phyloP scores from a whole-genome alignment of 2,888 invertebrate genomes.

The Catocala fraxini region DNA sequence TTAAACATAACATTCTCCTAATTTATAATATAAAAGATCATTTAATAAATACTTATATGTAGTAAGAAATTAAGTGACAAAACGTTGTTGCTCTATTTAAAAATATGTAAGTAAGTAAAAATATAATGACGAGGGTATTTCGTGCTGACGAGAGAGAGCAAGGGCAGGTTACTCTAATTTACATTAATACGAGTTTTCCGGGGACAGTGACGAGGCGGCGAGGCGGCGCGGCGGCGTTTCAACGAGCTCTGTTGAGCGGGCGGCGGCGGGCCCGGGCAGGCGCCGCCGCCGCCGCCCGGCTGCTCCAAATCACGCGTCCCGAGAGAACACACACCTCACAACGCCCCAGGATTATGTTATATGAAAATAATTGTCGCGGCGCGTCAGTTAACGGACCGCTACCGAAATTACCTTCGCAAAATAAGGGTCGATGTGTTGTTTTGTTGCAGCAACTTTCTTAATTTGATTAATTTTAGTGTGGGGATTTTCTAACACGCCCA shows the following conservation, averaged over 20 bases:
- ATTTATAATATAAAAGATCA: background rate
- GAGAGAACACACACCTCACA: conserved; percentile 70
- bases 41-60: conserved; percentile 24
- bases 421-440: conserved; percentile 73
- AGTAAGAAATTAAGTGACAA: conserved; percentile 27
- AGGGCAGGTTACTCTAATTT: conserved; percentile 71
- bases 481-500: conserved; percentile 45
- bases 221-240: conserved; percentile 40
- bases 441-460: conserved; percentile 72
- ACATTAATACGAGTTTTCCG: conserved; percentile 76
- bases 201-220: conserved; percentile 61
- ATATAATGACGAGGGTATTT: conserved; percentile 39
- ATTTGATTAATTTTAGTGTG: conserved; percentile 75
- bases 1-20: background rate
- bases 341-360: conserved; percentile 80
- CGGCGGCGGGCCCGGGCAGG: conserved; percentile 36
- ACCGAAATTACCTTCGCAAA: conserved; percentile 71
- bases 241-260: conserved; percentile 44
- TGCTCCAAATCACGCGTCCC: conserved; percentile 76
- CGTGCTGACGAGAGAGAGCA: conserved; percentile 62
- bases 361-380: conserved; percentile 81
- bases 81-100: conserved; percentile 25
- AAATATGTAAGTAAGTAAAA: conserved; percentile 34
- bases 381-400: conserved; percentile 68
- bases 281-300: conserved; percentile 44